Conservation (phyloP, 1,140 invertebrate species). For the Berghia stephanieae region DNA sequence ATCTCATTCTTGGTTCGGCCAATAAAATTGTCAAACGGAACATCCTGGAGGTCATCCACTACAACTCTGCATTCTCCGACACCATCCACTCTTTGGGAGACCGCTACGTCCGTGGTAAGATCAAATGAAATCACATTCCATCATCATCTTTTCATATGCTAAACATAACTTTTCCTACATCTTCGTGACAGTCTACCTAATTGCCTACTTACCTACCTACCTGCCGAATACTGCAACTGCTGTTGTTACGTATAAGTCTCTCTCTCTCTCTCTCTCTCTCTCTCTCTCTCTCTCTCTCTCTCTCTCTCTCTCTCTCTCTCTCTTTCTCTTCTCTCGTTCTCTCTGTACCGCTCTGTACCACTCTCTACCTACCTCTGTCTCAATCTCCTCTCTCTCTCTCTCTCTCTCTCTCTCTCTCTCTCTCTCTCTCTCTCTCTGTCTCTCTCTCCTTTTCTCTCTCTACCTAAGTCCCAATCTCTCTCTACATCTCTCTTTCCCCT, state of each 20-base stretch:
- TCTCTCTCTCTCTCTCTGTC: conserved; percentile 31
- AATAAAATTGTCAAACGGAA: conserved; percentile 76
- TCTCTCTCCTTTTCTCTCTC: conserved; percentile 20
- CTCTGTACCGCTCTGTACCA: conserved; percentile 8
- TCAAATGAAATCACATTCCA: too few relatives aligned
- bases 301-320: not conserved
- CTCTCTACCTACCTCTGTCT: too few relatives aligned
- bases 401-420: conserved; percentile 24
- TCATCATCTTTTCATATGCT: too few relatives aligned
- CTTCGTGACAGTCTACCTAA: too few relatives aligned
- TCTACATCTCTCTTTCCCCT: not conserved
- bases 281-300: not conserved
- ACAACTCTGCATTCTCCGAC: conserved; percentile 74
- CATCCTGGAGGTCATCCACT: conserved; percentile 72
- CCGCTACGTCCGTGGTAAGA: conserved; percentile 24
- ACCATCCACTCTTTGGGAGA: conserved; percentile 67
- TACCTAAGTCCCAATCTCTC: not conserved
- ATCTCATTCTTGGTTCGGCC: conserved; percentile 78
- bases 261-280: conserved; percentile 5
- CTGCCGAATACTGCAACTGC: too few relatives aligned
- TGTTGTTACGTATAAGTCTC: too few relatives aligned
- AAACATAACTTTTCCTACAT: too few relatives aligned
- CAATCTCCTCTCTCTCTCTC: conserved; percentile 11
- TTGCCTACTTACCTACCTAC: too few relatives aligned
- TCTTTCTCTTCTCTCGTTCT: not conserved